Percentiles rank a stretch among this genome's conserved stretches.
phyloP scores from a whole-genome alignment of 2,113 vertebrate genomes.

The Athene cunicularia region DNA sequence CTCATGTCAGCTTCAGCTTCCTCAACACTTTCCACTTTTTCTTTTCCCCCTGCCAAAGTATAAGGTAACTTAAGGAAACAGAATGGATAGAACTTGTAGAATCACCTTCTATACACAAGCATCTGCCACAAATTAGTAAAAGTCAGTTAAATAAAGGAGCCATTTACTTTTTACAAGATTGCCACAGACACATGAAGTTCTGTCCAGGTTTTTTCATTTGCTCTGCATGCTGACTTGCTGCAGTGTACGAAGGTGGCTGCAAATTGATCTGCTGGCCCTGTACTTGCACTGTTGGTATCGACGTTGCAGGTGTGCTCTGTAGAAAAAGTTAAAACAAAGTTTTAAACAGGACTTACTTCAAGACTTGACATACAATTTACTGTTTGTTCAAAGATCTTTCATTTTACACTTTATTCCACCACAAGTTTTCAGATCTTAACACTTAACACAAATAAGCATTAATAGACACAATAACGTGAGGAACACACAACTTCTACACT shows the following conservation, averaged over 20 bases:
- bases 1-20: not conserved
- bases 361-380: not conserved
- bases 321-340: constrained; percentile 53
- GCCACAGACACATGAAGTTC: constrained; percentile 99
- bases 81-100: not conserved
- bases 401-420: not conserved
- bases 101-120: not conserved
- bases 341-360: constrained; percentile 20
- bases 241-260: constrained; percentile 78
- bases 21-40: not conserved
- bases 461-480: not conserved
- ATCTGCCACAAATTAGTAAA: not conserved
- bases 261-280: constrained; percentile 80
- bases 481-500: not conserved
- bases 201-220: constrained; percentile 92
- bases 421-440: not conserved
- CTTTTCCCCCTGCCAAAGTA: not conserved
- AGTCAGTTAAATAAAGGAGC: constrained; percentile 47
- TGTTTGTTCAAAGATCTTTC: not conserved
- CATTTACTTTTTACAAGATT: constrained; percentile 95
- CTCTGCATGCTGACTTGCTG: constrained; percentile 81
- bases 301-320: constrained; percentile 80
- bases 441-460: not conserved
- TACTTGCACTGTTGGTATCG: constrained; percentile 82
- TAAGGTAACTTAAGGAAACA: not conserved